Conservation (phyloP, 2,113 vertebrate genomes). For the Dryoscopus gambensis region DNA sequence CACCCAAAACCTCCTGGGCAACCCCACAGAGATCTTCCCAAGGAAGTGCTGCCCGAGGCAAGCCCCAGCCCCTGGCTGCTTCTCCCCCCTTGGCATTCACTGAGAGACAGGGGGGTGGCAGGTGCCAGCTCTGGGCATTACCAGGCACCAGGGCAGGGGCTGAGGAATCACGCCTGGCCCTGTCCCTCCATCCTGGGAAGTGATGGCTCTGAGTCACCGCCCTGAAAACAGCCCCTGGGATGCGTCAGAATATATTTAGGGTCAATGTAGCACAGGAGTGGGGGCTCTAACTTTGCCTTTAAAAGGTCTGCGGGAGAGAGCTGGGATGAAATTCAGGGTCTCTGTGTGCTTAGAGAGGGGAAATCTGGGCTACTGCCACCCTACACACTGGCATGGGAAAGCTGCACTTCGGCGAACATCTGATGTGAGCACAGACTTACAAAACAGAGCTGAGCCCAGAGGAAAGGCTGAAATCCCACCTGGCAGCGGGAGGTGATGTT, state of each 20-base stretch:
- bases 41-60: accelerated
- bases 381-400: neutral
- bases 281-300: neutral
- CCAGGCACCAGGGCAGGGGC: neutral
- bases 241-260: neutral
- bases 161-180: neutral
- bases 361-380: neutral
- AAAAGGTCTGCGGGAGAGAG: neutral
- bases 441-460: neutral
- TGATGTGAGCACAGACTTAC: accelerated
- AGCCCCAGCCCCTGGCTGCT: neutral
- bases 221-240: neutral
- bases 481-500: neutral
- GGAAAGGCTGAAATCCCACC: neutral
- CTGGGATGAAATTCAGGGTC: neutral
- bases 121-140: neutral
- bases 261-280: accelerated
- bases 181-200: neutral
- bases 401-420: neutral
- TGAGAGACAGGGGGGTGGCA: accelerated
- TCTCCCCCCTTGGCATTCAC: neutral
- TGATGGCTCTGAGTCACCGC: neutral
- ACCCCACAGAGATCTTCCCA: neutral
- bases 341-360: neutral
- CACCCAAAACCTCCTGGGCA: neutral